Conservation (phyloP, 2,797 vertebrate genomes). For the Tenualosa thibaudeaui region DNA sequence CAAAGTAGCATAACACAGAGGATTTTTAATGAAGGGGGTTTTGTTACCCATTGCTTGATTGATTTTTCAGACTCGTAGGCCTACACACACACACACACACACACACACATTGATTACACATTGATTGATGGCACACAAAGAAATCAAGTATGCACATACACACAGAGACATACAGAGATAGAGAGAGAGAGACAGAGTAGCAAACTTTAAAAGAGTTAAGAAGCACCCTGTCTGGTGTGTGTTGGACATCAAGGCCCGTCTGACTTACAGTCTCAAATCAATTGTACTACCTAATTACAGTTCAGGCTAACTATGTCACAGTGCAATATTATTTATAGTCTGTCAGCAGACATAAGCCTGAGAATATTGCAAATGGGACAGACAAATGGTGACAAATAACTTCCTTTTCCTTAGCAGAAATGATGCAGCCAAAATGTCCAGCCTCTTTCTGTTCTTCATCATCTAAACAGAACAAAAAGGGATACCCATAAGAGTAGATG, state of each 20-base stretch:
- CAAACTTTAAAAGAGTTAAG: too few relatives aligned
- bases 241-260: neutral
- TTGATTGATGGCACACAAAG: too few relatives aligned
- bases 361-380: neutral
- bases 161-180: neutral
- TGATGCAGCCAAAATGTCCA: neutral
- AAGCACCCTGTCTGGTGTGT: neutral
- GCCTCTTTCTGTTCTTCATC: neutral
- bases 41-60: neutral
- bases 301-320: neutral
- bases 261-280: too few relatives aligned
- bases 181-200: too few relatives aligned
- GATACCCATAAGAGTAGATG: neutral
- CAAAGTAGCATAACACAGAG: neutral
- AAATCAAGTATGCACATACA: neutral
- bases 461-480: neutral
- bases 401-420: neutral
- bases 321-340: neutral
- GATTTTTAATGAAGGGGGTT: neutral
- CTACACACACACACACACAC: neutral
- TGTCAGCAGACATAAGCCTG: neutral
- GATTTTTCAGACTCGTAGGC: neutral
- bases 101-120: neutral
- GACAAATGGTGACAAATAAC: neutral
- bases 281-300: neutral